phyloP scores from a whole-genome alignment of 2,797 vertebrate species.

The Phylloscopus collybita region DNA sequence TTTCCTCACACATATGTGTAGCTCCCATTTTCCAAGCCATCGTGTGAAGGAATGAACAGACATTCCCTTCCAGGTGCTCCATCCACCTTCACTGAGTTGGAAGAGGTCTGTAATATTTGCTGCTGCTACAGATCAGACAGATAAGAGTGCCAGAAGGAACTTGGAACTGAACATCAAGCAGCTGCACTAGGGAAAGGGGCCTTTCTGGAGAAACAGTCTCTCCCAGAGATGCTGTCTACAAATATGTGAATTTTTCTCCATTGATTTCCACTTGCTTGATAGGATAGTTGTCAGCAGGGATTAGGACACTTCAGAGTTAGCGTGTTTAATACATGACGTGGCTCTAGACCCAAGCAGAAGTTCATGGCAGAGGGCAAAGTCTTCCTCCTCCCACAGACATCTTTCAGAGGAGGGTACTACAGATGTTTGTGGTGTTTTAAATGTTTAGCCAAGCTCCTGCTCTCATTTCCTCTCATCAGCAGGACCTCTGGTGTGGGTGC shows the following conservation, averaged over 20 bases:
- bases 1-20: accelerated
- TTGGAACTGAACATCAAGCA: neutral
- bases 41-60: neutral
- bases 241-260: neutral
- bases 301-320: neutral
- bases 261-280: neutral
- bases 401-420: neutral
- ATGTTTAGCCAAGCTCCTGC: neutral
- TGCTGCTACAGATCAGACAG: neutral
- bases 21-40: neutral
- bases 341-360: neutral
- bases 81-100: neutral
- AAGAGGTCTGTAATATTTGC: neutral
- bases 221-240: neutral
- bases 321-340: accelerated
- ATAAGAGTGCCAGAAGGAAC: neutral
- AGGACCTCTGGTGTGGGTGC: neutral
- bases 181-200: neutral
- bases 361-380: neutral
- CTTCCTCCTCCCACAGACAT: neutral
- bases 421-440: neutral
- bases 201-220: neutral
- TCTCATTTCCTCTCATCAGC: neutral
- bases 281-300: neutral
- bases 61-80: neutral